Evolutionary conservation across 2,888 invertebrate species (phyloP), one percentile per base, ranked within the genome.

Genomic region (Synanthedon formicaeformis): DNA sequence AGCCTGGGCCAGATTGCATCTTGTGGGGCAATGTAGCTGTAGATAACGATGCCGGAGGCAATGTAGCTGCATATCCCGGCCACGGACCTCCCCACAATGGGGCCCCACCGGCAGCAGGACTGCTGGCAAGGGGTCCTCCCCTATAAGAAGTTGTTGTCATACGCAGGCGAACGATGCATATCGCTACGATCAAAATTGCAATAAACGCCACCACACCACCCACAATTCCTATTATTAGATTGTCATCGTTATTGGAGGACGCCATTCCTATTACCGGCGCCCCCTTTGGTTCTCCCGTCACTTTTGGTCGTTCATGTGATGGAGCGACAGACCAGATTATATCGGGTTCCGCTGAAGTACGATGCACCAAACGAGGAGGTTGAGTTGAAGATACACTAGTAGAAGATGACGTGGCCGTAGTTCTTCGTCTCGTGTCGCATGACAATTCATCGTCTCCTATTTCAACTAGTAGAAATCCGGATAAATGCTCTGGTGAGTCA

Each of bases 161-260:
- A 57, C 92, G 86, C 66, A 94, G 76, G 13, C 96, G 89, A 40
- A 96, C 93, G 48, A 96, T 94, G 69, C 96, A 97, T 60, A 96
- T 96, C n/a, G 92, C 92, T 34, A 96, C 93, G 41, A 96, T 94
- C 53, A 96, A 89, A 58, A 96, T 93, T 11, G 94, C 94, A 60
- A 97, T 96, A 70, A 97, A 95, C 1, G 94, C 95, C 1, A 97
- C 96, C 1, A 96, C 96, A 1, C 96, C 96, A 0, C 96, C 96
- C 0, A 96, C 96, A 60, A 97, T 96, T n/a, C 96, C 96, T 56
- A 97, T 96, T 52, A 97, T 96, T n/a, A 97, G 86, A 4, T 96
- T 96, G 63, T 96, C 96, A 65, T 97, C 96, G 65, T 96, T 96
- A 53, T 91, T 92, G 11, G 94, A 89, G 0, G 92, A 82, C 8